phyloP scores from a whole-genome alignment of 2,888 invertebrate species.

The Caenorhabditis macrosperma region DNA sequence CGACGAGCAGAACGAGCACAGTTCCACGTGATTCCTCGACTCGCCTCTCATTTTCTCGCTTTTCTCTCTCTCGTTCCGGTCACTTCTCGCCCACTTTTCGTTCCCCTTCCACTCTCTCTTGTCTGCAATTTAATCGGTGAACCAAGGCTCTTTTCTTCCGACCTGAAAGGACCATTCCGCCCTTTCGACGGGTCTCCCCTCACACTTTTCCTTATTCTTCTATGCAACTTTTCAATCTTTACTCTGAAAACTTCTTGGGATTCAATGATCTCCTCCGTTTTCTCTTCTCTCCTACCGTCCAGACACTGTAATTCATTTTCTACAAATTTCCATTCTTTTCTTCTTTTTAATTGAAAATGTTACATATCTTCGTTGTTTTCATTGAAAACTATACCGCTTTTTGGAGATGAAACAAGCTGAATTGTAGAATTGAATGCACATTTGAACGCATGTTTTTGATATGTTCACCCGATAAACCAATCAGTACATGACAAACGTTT shows the following conservation, averaged over 20 bases:
- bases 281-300: background rate
- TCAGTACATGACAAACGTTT: too few species aligned
- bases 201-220: background rate
- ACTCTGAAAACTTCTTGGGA: constrained; percentile 6
- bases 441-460: too few species aligned
- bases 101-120: too few species aligned
- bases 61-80: constrained; percentile 32
- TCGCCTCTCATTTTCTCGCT: background rate
- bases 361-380: constrained; percentile 6
- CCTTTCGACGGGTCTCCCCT: constrained; percentile 31
- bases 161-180: constrained; percentile 32
- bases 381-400: background rate
- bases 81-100: constrained; percentile 28
- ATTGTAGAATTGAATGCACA: background rate
- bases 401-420: background rate
- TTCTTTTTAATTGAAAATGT: too few species aligned
- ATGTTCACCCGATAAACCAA: too few species aligned
- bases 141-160: constrained; percentile 9
- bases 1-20: constrained; percentile 60
- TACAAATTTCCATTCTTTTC: too few species aligned
- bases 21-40: constrained; percentile 32
- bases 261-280: constrained; percentile 10
- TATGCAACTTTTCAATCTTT: constrained; percentile 8
- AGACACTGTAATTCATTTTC: too few species aligned
- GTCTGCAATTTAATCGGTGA: constrained; percentile 41